These are phyloP conservation scores for Calypte anna DNA, from an alignment of 2,113 vertebrate species.

Conservation along the genomic window DNA sequence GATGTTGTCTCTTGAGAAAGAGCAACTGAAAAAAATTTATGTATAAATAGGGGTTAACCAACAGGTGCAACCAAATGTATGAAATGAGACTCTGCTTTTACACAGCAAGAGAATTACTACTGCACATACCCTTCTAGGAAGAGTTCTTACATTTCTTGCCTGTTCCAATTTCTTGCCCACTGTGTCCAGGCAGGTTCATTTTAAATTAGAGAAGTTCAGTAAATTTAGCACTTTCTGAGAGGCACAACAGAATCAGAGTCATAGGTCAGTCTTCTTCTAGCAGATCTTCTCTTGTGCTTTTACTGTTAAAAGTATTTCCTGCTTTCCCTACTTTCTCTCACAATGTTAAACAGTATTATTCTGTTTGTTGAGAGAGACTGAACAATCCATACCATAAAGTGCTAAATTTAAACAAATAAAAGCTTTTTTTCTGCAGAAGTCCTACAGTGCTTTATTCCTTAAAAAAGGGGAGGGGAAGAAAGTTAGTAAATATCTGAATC, in stretches of 20 bases:
- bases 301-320: neutral
- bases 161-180: neutral
- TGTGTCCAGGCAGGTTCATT: neutral
- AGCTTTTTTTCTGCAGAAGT: neutral
- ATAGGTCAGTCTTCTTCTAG: neutral
- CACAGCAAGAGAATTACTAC: neutral
- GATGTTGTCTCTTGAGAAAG: conserved; percentile 25
- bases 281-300: neutral
- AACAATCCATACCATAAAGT: neutral
- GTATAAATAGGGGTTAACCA: conserved; percentile 50
- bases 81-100: conserved; percentile 13
- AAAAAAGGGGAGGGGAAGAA: neutral
- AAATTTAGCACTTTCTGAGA: neutral
- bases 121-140: neutral
- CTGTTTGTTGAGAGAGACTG: neutral
- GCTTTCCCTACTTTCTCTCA: neutral
- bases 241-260: neutral
- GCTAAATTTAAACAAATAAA: neutral
- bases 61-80: conserved; percentile 1
- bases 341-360: neutral
- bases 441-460: neutral
- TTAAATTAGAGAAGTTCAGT: neutral
- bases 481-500: neutral
- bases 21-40: neutral
- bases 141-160: neutral